phyloP scores from a whole-genome alignment of 2,797 vertebrate genomes.

The Cephalopachus bancanus region DNA sequence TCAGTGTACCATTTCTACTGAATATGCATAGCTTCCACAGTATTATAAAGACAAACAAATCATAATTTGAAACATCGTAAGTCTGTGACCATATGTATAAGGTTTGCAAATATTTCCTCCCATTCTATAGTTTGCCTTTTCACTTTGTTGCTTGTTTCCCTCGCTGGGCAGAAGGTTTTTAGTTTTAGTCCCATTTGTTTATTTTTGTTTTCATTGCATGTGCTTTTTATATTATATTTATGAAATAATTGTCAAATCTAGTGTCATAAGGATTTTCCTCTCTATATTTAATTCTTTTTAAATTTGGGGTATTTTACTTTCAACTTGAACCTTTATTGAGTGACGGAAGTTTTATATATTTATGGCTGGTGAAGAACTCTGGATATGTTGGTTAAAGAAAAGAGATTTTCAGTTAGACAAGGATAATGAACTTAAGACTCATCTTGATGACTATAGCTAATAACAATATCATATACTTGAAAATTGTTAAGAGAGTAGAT shows the following conservation, averaged over 20 bases:
- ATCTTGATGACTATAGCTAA: neutral
- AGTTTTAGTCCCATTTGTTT: neutral
- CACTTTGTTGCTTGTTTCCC: neutral
- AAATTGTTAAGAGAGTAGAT: neutral
- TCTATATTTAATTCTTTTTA: neutral
- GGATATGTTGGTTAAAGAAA: neutral
- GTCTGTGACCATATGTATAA: neutral
- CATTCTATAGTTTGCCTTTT: neutral
- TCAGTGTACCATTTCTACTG: neutral
- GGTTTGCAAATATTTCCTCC: neutral
- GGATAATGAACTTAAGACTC: neutral
- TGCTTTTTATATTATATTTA: neutral
- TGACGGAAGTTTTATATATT: neutral
- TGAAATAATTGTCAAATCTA: neutral
- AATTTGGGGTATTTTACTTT: neutral
- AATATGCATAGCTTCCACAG: neutral
- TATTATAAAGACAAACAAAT: neutral
- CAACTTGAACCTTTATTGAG: neutral
- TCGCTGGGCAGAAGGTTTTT: neutral
- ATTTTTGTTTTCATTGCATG: neutral
- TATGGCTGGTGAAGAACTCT: neutral
- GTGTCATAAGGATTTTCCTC: neutral
- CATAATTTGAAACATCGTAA: neutral
- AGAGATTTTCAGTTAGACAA: neutral
- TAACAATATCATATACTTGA: neutral